Conservation (phyloP, 1,140 invertebrate genomes). For the Aphaenogaster ashmeadi region DNA sequence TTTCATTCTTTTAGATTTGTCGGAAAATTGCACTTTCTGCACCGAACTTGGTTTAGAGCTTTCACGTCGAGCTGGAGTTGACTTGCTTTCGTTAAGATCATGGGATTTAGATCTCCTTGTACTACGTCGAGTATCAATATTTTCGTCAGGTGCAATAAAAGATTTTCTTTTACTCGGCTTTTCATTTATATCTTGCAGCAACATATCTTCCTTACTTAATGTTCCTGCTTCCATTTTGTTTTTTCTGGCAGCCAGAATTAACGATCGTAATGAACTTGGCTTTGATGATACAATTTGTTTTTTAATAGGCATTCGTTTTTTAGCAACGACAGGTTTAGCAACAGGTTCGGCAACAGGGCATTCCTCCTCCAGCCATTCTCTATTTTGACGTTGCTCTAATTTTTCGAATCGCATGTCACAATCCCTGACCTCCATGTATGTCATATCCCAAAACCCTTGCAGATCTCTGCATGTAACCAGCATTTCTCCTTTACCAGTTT, state of each 20-base stretch:
- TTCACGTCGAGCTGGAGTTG: neutral
- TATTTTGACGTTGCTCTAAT: slow-evolving; percentile 85
- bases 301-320: slow-evolving; percentile 72
- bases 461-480: slow-evolving; percentile 90
- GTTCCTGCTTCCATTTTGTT: slow-evolving; percentile 66
- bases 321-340: slow-evolving; percentile 63
- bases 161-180: slow-evolving; percentile 10
- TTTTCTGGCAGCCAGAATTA: slow-evolving; percentile 80
- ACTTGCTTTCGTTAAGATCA: neutral
- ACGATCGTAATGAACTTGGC: slow-evolving; percentile 75
- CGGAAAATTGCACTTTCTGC: slow-evolving; percentile 66
- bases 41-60: slow-evolving; percentile 30
- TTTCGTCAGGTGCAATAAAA: neutral
- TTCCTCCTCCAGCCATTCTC: slow-evolving; percentile 87
- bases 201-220: neutral
- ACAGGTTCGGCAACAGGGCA: slow-evolving; percentile 87
- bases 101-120: slow-evolving; percentile 18
- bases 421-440: slow-evolving; percentile 89
- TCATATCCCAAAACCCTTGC: slow-evolving; percentile 93
- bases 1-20: slow-evolving; percentile 49
- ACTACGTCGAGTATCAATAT: neutral
- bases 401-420: slow-evolving; percentile 88
- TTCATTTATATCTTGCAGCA: slow-evolving; percentile 11
- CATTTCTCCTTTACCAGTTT: slow-evolving; percentile 88
- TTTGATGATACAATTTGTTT: slow-evolving; percentile 65